Percentiles rank a stretch among this genome's conserved stretches.
phyloP scores from a whole-genome alignment of 64 coral and sea anemone species.

The Catalaphyllia jardinei region DNA sequence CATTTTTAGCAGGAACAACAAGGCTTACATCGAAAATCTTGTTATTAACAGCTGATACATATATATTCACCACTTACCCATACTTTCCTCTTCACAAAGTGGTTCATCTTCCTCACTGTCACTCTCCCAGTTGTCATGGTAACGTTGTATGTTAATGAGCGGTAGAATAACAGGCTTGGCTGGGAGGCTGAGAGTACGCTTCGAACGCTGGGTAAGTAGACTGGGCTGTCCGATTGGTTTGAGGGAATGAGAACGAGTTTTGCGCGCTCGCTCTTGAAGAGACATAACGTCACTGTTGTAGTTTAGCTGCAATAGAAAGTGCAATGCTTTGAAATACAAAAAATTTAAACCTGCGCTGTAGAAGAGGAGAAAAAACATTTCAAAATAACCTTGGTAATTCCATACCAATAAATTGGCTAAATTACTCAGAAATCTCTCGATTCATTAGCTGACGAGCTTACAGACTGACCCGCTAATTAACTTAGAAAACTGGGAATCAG shows the following conservation, averaged over 20 bases:
- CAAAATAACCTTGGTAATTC: neutral
- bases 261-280: neutral
- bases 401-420: neutral
- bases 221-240: slow-evolving; percentile 26
- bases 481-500: neutral
- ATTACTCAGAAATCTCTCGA: neutral
- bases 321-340: neutral
- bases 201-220: slow-evolving; percentile 43
- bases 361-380: neutral
- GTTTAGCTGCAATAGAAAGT: neutral
- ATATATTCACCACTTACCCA: neutral
- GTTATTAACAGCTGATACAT: neutral
- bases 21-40: no score
- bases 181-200: slow-evolving; percentile 29
- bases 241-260: slow-evolving; percentile 24
- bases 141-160: slow-evolving; percentile 28
- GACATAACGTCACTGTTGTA: slow-evolving; percentile 3
- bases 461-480: neutral
- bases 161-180: slow-evolving; percentile 20
- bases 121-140: slow-evolving; percentile 16
- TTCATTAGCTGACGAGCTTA: neutral
- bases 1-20: no score
- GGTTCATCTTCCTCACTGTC: neutral
- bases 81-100: neutral
- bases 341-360: neutral